Evolutionary conservation across 2,888 invertebrate genomes (phyloP).

Genomic region (Harmothoe impar): DNA sequence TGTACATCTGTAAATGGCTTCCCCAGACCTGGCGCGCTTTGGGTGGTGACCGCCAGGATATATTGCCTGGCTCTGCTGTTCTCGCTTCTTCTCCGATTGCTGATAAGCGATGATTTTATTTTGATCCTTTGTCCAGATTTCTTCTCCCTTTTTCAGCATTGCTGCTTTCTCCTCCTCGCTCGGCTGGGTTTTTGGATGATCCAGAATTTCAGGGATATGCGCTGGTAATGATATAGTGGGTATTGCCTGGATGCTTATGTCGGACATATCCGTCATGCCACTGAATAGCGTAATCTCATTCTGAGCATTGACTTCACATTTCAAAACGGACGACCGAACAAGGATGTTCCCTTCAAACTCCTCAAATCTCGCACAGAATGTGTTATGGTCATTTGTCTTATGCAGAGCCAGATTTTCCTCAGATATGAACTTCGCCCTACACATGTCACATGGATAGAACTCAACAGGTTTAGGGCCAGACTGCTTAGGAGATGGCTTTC

Average conservation of each 20-base stretch:
- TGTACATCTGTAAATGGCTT: slow-evolving; percentile 61
- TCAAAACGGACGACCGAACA: not conserved
- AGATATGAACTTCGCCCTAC: not conserved
- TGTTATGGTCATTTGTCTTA: not conserved
- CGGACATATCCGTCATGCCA: no score
- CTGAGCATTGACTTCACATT: not conserved
- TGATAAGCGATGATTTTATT: not conserved
- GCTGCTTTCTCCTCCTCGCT: no score
- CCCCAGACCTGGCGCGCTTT: not conserved
- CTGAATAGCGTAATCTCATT: not conserved
- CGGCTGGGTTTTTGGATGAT: no score
- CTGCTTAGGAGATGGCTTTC: not conserved
- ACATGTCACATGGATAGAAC: not conserved
- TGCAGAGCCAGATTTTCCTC: not conserved
- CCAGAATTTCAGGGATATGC: no score
- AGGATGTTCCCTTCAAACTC: not conserved
- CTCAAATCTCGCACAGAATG: not conserved
- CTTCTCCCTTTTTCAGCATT: no score
- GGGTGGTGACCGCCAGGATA: not conserved
- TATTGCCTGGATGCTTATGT: no score
- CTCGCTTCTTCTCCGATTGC: not conserved
- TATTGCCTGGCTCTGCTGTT: not conserved
- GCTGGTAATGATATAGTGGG: no score
- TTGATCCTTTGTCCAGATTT: no score
- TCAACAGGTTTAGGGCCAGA: not conserved